Evolutionary conservation across 2,113 vertebrate genomes (phyloP), one percentile per base, ranked within the genome.

Genomic region (Lontra canadensis): DNA sequence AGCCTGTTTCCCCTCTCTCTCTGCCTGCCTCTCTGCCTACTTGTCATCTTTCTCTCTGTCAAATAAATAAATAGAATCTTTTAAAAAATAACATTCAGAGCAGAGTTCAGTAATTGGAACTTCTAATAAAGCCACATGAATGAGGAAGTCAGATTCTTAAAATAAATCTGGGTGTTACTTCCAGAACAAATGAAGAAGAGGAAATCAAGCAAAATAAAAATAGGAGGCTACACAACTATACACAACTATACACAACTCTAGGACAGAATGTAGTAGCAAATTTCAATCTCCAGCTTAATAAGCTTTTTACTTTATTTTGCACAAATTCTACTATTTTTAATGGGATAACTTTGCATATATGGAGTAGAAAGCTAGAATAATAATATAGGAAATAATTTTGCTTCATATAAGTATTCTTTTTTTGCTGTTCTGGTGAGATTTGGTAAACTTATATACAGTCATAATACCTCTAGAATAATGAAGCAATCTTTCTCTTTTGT

Each of bases 401-500:
- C 25, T 81, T 95, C 73, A 81, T 29, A 9, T 90, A 29, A 49
- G 12, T 82, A 14, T 67, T 84, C 11, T 23, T 52, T 74, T 84
- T 59, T 61, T 71, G n/a, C 20, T 95, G 4, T 94, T 82, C 26
- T 85, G 23, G 26, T 63, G 34, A 86, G 31, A 94, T 61, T 25
- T 88, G 34, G 57, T 55, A 79, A 59, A 83, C 63, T 47, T 76
- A 57, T 39, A 69, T 42, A 36, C 3, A 80, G 26, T 25, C 42
- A 63, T n/a, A 91, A 55, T 49, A 76, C 9, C 4, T 88, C 29
- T 88, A 88, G 23, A 65, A 78, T 81, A 82, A 52, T 23, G 49
- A 39, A 90, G 57, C 14, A 73, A 90, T 81, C 34, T 86, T 76
- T 91, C 87, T 91, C 13, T 89, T 89, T 88, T 90, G 44, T 79